Conservation (phyloP, 2,113 vertebrate genomes). For the Fregata magnificens region DNA sequence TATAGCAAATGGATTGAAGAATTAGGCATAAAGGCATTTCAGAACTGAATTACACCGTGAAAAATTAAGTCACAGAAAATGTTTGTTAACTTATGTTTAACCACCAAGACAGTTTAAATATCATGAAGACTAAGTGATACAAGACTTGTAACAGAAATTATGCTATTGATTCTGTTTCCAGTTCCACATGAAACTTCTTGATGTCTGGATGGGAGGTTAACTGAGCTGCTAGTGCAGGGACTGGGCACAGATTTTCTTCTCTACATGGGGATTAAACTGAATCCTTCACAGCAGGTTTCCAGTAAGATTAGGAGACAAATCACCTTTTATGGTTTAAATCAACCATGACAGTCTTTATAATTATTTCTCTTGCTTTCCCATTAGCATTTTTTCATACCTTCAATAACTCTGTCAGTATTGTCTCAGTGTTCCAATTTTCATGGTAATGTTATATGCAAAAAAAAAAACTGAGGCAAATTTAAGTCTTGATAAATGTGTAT, state of each 20-base stretch:
- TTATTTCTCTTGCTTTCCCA: background rate
- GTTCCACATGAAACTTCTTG: background rate
- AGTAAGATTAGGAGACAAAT: background rate
- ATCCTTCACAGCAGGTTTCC: background rate
- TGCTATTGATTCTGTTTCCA: background rate
- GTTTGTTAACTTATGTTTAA: background rate
- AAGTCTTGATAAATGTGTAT: background rate
- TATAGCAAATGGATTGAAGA: background rate
- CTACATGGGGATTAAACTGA: background rate
- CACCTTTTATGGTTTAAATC: background rate
- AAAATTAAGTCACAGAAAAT: background rate
- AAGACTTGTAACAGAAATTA: background rate
- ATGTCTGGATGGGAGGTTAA: background rate
- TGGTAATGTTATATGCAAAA: background rate
- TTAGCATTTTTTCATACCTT: background rate
- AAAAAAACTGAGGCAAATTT: background rate
- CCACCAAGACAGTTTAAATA: background rate
- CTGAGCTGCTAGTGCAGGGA: background rate
- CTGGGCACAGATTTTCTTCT: background rate
- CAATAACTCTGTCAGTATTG: background rate
- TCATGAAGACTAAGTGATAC: background rate
- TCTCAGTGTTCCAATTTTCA: background rate
- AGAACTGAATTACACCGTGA: background rate
- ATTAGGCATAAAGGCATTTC: background rate
- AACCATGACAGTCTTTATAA: background rate